A percentile compares a stretch with the other conserved stretches of the same genome.
phyloP scores from a whole-genome alignment of 2,797 vertebrate genomes.

The Lutjanus argentimaculatus region DNA sequence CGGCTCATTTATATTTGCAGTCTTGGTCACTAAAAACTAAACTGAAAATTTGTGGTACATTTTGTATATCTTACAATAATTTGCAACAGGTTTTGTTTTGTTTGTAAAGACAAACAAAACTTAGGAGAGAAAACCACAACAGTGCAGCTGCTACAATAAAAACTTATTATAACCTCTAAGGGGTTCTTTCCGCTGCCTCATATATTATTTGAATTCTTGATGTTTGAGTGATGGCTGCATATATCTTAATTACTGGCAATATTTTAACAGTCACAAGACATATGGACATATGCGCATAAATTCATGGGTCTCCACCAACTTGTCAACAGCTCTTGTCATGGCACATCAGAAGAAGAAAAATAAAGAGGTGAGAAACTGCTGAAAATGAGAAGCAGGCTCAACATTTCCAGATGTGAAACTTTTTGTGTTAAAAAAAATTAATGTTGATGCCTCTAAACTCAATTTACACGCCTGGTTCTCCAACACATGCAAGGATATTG shows the following conservation, averaged over 20 bases:
- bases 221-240: not conserved
- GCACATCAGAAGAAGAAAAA: not conserved
- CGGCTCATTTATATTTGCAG: not conserved
- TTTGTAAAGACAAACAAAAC: not conserved
- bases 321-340: constrained; percentile 17
- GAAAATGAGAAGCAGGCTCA: constrained; percentile 11
- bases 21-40: not conserved
- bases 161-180: not conserved
- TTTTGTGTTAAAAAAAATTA: constrained; percentile 15
- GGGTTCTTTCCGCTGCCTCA: not conserved
- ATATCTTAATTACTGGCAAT: not conserved
- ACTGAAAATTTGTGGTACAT: not conserved
- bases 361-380: not conserved
- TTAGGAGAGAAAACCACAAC: too few species aligned
- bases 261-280: not conserved
- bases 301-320: not conserved
- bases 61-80: not conserved
- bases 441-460: constrained; percentile 31
- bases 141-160: not conserved
- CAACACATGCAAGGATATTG: not conserved
- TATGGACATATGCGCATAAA: not conserved
- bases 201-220: not conserved
- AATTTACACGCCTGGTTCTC: constrained; percentile 32
- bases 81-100: not conserved
- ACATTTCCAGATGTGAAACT: constrained; percentile 49